phyloP scores from a whole-genome alignment of 2,113 vertebrate genomes.

The Carlito syrichta region DNA sequence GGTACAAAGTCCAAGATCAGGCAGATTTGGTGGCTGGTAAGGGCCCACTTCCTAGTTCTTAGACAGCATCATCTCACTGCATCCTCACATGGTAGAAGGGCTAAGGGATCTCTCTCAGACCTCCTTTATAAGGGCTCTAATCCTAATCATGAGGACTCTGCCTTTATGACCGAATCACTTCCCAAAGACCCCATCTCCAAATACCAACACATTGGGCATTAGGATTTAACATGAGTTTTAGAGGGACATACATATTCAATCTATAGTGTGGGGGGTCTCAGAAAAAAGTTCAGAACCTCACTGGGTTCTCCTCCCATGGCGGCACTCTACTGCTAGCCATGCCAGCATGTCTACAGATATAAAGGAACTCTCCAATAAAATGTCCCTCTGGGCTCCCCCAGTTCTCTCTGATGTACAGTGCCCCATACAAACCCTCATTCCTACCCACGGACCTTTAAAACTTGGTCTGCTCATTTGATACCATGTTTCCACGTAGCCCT shows the following conservation, averaged over 20 bases:
- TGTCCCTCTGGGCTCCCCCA: neutral
- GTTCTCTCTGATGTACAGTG: neutral
- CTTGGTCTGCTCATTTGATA: neutral
- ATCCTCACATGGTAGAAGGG: neutral
- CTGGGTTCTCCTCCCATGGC: neutral
- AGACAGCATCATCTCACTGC: neutral
- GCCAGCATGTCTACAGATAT: neutral
- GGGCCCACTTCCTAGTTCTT: neutral
- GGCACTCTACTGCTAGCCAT: neutral
- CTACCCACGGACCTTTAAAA: neutral
- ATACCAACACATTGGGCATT: neutral
- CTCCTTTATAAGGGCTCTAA: neutral
- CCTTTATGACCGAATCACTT: neutral
- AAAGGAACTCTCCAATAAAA: neutral
- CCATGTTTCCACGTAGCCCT: neutral
- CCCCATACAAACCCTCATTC: neutral
- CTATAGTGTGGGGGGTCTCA: neutral
- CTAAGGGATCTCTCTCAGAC: neutral
- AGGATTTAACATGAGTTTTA: neutral
- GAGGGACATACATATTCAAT: neutral
- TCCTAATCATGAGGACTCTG: neutral
- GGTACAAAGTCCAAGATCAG: neutral
- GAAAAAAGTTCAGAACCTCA: neutral
- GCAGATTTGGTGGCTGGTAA: neutral
- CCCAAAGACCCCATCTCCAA: neutral